Percentiles rank a stretch among this genome's conserved stretches.
Conservation (phyloP, 2,113 vertebrate species). For the Planiliza haematocheilus region DNA sequence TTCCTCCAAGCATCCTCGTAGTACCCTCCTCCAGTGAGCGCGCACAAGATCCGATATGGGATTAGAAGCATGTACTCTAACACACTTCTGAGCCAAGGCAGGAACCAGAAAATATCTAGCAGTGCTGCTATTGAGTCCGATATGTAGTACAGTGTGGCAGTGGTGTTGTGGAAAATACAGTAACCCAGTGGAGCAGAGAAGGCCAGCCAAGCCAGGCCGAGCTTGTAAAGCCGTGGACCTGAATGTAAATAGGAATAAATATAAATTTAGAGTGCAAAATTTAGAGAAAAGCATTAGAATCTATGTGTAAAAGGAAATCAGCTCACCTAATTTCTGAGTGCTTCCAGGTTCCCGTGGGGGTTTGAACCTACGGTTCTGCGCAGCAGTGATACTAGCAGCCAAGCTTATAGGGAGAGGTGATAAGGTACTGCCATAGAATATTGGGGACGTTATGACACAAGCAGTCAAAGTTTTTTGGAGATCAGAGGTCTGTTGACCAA, state of each 20-base stretch:
- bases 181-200: slow-evolving; percentile 87
- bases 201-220: slow-evolving; percentile 87
- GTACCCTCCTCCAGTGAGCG: slow-evolving; percentile 76
- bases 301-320: neutral
- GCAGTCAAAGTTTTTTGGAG: slow-evolving; percentile 80
- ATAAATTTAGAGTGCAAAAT: neutral
- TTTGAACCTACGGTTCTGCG: slow-evolving; percentile 84
- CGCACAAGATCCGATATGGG: slow-evolving; percentile 82
- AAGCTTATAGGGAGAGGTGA: slow-evolving; percentile 89
- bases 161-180: slow-evolving; percentile 85
- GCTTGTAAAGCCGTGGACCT: slow-evolving; percentile 83
- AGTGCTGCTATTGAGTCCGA: slow-evolving; percentile 82
- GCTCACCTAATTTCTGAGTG: slow-evolving; percentile 73
- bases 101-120: slow-evolving; percentile 86
- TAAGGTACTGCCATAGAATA: slow-evolving; percentile 88
- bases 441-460: slow-evolving; percentile 85
- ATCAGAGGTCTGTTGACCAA: slow-evolving; percentile 88
- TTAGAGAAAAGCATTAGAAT: neutral
- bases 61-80: slow-evolving; percentile 86
- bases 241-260: slow-evolving; percentile 38
- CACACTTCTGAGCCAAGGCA: slow-evolving; percentile 83
- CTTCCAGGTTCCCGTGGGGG: neutral
- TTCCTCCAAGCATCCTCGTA: slow-evolving; percentile 88
- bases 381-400: slow-evolving; percentile 84
- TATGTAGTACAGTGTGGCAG: slow-evolving; percentile 83